Evolutionary conservation across 1,140 invertebrate genomes (phyloP), one percentile per base, ranked within the genome.

Genomic region (Trigoniulus corallinus): DNA sequence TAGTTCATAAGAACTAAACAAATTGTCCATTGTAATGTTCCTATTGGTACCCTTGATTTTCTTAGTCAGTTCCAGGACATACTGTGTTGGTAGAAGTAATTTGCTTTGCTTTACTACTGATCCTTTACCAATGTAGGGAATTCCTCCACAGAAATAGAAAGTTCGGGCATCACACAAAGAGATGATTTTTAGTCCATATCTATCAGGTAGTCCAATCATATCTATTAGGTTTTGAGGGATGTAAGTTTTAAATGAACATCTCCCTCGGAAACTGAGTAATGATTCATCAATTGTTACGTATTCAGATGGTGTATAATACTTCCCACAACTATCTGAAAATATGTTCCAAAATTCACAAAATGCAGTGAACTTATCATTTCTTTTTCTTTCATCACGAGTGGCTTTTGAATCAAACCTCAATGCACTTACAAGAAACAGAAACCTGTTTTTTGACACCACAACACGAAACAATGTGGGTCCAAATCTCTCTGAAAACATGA

Each of bases 221-320:
- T n/a, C n/a, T n/a, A n/a, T n/a, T n/a, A n/a, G n/a, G n/a, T 53
- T 53, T 39, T 12, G 12, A 37, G 45, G 7, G 50, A 37, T 10
- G 47, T 53, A 52, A 23, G 47, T 53, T 21, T 39, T 40, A 34
- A 53, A 47, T 47, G 52, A 48, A 34, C 52, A 53, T 53, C 50
- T 53, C 18, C 51, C 52, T 15, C 51, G 13, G 29, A 53, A 53
- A 25, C n/a, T 46, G 27, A 53, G 23, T 23, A 53, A 23, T 46
- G 42, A 29, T 42, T 52, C 45, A 23, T 52, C 50, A 25, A 52
- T 24, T 24, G 18, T 24, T 2, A 52, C 39, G 27, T 52, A 3
- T 23, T 53, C 52, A 40, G 15, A n/a, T 4, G 52, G 29, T 23
- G 50, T 53, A 46, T 53, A 42, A n/a, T 24, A 24, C 2, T 12